These are phyloP conservation scores for Schlechtendalia chinensis DNA, from an alignment of 1,140 invertebrate genomes.

Conservation along the genomic window DNA sequence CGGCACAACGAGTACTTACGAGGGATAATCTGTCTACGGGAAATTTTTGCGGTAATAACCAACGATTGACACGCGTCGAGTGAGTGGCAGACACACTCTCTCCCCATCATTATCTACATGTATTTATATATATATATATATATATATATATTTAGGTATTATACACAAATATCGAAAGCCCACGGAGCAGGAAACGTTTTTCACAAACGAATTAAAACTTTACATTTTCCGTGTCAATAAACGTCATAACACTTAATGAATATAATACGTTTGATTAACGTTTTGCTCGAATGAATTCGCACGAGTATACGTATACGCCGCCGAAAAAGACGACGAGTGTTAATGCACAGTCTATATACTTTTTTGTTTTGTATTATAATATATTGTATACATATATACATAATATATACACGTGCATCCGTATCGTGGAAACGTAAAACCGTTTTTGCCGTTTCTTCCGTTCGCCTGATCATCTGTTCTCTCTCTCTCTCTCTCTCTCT, in stretches of 20 bases:
- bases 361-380: too few species aligned
- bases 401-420: neutral
- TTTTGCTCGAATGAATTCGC: neutral
- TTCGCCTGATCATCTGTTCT: neutral
- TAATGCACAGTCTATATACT: too few species aligned
- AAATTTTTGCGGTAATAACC: too few species aligned
- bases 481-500: neutral
- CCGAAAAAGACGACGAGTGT: neutral
- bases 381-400: too few species aligned
- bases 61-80: too few species aligned
- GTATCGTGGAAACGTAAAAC: neutral
- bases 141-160: too few species aligned
- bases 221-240: conserved; percentile 17
- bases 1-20: too few species aligned
- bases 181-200: neutral
- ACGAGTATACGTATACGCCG: neutral
- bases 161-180: too few species aligned
- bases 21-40: too few species aligned
- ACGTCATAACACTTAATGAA: neutral
- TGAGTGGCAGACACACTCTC: too few species aligned
- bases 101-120: too few species aligned
- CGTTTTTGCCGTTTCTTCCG: neutral
- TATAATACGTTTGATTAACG: conserved; percentile 13
- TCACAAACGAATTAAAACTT: neutral
- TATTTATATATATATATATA: too few species aligned